A percentile compares a stretch with the other conserved stretches of the same genome.
These are phyloP conservation scores for Idaea dimidiata DNA, from an alignment of 2,888 invertebrate genomes.

Conservation along the genomic window DNA sequence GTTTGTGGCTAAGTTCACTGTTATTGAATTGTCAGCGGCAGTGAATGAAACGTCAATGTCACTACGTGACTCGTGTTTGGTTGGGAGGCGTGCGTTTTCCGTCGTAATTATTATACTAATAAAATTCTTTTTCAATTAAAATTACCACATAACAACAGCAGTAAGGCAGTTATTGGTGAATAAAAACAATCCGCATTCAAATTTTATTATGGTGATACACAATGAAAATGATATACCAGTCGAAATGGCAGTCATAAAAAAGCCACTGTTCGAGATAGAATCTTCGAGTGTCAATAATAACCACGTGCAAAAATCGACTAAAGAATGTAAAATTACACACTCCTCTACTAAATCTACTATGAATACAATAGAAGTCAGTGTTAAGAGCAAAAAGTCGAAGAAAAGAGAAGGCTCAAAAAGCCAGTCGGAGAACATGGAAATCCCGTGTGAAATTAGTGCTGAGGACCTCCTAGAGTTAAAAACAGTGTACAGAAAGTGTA, in stretches of 20 bases:
- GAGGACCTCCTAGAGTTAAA: constrained; percentile 58
- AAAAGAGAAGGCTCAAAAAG: constrained; percentile 7
- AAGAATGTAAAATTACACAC: background rate
- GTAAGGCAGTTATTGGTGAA: background rate
- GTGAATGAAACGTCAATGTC: constrained; percentile 3
- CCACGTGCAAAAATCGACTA: constrained; percentile 44
- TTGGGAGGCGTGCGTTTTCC: background rate
- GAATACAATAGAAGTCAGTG: background rate
- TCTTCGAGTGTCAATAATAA: constrained; percentile 51
- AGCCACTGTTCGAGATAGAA: constrained; percentile 36
- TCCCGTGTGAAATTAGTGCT: constrained; percentile 33
- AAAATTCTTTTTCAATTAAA: background rate
- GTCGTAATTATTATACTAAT: background rate
- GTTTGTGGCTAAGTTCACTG: background rate
- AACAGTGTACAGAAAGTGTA: constrained; percentile 59
- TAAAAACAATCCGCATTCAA: background rate
- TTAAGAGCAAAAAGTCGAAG: constrained; percentile 24
- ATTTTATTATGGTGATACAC: constrained; percentile 48
- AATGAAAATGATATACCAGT: constrained; percentile 36
- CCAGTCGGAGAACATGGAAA: constrained; percentile 19
- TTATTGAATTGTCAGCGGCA: constrained; percentile 2
- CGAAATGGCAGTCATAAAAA: constrained; percentile 35
- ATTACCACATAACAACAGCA: background rate
- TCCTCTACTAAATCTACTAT: background rate
- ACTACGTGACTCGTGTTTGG: background rate